phyloP scores from a whole-genome alignment of 2,797 vertebrate genomes.

The Podarcis siculus region DNA sequence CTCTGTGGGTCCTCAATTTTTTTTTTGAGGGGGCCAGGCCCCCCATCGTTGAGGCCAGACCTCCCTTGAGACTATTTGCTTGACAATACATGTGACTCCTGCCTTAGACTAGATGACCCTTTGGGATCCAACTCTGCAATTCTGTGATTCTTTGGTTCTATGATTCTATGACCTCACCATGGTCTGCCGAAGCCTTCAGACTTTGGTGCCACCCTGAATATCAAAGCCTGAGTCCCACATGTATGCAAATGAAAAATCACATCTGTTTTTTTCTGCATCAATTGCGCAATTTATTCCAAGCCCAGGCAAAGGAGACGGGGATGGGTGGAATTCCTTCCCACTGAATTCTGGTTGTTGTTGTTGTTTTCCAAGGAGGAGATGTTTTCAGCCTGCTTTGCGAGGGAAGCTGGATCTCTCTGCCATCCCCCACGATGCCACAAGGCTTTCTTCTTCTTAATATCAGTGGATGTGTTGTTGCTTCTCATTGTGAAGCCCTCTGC shows the following conservation, averaged over 20 bases:
- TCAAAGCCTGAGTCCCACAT: neutral
- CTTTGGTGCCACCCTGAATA: neutral
- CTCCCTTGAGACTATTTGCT: too few relatives aligned
- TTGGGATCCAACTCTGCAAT: too few relatives aligned
- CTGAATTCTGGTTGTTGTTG: neutral
- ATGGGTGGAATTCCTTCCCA: neutral
- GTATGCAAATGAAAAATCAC: neutral
- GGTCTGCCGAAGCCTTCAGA: neutral
- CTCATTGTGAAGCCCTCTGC: slow-evolving; percentile 19
- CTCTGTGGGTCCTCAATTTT: too few relatives aligned
- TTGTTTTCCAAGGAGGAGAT: too few relatives aligned
- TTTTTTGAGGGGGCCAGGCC: too few relatives aligned
- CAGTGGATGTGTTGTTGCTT: slow-evolving; percentile 25
- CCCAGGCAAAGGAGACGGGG: neutral
- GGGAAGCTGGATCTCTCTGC: slow-evolving; percentile 13
- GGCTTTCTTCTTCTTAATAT: slow-evolving; percentile 33
- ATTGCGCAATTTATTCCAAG: neutral
- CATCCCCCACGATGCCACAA: slow-evolving; percentile 9
- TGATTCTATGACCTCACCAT: too few relatives aligned
- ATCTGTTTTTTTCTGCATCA: too few relatives aligned
- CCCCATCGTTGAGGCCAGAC: too few relatives aligned
- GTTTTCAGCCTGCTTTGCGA: neutral
- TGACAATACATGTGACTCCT: too few relatives aligned
- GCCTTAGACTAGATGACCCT: too few relatives aligned
- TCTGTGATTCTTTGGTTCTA: too few relatives aligned